Evolutionary conservation across 37 sponge, comb jelly and placozoan genomes (phyloP), one percentile per base, ranked within the genome.

Genomic region (Ianthella basta): DNA sequence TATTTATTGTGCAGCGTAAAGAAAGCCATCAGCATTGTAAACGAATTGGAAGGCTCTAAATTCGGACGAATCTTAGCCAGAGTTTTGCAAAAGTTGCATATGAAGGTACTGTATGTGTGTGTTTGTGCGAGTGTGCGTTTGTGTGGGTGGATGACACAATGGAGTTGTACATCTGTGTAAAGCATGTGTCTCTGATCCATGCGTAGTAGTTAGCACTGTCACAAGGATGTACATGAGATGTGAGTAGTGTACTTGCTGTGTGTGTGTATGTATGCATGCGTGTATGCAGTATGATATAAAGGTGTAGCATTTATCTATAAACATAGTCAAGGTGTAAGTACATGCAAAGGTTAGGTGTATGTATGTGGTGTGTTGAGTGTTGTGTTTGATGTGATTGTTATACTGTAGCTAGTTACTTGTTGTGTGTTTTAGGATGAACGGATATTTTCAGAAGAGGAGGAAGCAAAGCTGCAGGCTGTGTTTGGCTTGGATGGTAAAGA

Each of bases 41-140:
- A 92, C 65, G 80, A 63, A 5, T 70, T 90, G 66, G 93, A 92
- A 24, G 21, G 56, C 29, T 79, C 59, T 1, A 89, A 72, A 27
- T 95, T 89, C 56, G 68, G 84, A 50, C 83, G 75, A n/a, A 23
- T 95, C 14, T 41, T 95, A 38, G 15, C 86, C 36, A 79, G 96
- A 74, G 79, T 92, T 24, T 35, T 95, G 27, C 96, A 92, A 59
- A 95, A 90, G 61, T 63, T 95, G 13, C 96, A 95, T 77, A 35
- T 95, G 41, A 87, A 89, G 86, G 96, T 92, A 74, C 4, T 85
- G 0, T 44, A 25, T 21, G 27, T 55, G 34, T 4, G 23, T 23
- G 27, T 23, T 4, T 56, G 4, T 15, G 40, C 15, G 19, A 14
- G 25, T 61, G 63, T 27, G 27, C 63, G 25, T 5, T 4, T 12